Conservation (phyloP, 1,140 invertebrate genomes). For the Ectropis grisescens region DNA sequence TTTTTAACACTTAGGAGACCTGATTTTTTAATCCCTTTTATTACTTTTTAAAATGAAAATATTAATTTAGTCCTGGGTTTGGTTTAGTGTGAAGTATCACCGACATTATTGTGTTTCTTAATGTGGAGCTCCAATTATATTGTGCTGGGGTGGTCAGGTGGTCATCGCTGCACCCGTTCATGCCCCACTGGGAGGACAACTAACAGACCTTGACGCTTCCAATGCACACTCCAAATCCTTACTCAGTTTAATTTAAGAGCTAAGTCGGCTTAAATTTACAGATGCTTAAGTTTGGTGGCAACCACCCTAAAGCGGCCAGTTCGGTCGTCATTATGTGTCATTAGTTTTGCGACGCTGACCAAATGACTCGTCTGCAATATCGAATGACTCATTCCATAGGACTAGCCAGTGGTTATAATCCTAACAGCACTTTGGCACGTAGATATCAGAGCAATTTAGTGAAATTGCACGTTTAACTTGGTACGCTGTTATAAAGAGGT, state of each 20-base stretch:
- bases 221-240: conserved; percentile 8
- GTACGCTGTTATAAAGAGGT: too few species aligned
- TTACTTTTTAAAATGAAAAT: too few species aligned
- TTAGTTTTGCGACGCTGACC: conserved; percentile 69
- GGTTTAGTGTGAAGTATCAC: too few species aligned
- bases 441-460: too few species aligned
- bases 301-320: conserved; percentile 44
- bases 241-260: conserved; percentile 16
- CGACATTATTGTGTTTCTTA: background rate
- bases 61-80: too few species aligned
- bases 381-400: conserved; percentile 49
- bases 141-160: conserved; percentile 44
- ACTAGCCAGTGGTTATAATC: too few species aligned
- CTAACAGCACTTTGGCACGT: too few species aligned
- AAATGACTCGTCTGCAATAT: conserved; percentile 65
- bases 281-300: conserved; percentile 9
- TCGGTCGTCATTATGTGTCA: conserved; percentile 64
- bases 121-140: conserved; percentile 34
- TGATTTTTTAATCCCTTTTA: too few species aligned
- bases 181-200: conserved; percentile 41
- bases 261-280: conserved; percentile 11
- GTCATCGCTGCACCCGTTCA: conserved; percentile 28
- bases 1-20: too few species aligned
- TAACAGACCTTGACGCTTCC: conserved; percentile 53
- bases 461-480: too few species aligned